Base-by-base conservation (phyloP, 2,888 invertebrate species). In the Sinopyrophorus schimmeli region DNA sequence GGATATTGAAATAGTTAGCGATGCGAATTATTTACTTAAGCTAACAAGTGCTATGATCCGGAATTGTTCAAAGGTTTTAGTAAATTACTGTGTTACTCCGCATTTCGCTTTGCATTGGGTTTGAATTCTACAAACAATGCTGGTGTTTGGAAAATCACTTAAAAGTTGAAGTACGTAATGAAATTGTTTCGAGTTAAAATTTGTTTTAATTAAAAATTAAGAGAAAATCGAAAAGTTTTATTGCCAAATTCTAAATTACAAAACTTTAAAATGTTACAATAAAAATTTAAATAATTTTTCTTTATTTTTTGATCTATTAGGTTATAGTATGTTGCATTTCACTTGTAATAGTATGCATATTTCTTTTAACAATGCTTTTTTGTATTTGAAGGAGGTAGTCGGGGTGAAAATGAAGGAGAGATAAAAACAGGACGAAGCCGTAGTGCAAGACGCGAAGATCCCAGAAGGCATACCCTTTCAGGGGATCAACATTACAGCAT, bases 381-480 rank as follows among this genome's bases (percentile, higher is more conserved):
- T 37, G 26, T 38, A n/a, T 53, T 53, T 53, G 11, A 56, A 64
- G 63, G 61, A 52, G 58, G 65, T 35, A 61, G 65, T 47, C 70
- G 73, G 62, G 69, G 63, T 61, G 47, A 53, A 34, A 47, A 53
- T 48, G 53, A 53, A 39, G 47, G 44, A 42, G 73, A 72, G 62
- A 70, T 67, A 63, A 71, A 67, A 57, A 70, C 72, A 27, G 71
- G 73, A 59, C 64, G 71, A 60, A 74, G 74, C 48, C 73, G 75
- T 5, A 75, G 84, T 21, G 79, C 80, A 3, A 75, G 82, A 2
- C 77, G 90, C 24, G 90, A 91, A 73, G 91, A 91, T 72, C 88
- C 89, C 3, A 80, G 91, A 7, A 80, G 91, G 10, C 91, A 91
- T 71, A 91, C 91, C 3, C 80, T 91, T 50, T 42, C 53, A 10